Conservation (phyloP, 2,797 vertebrate species). For the Characodon lateralis region DNA sequence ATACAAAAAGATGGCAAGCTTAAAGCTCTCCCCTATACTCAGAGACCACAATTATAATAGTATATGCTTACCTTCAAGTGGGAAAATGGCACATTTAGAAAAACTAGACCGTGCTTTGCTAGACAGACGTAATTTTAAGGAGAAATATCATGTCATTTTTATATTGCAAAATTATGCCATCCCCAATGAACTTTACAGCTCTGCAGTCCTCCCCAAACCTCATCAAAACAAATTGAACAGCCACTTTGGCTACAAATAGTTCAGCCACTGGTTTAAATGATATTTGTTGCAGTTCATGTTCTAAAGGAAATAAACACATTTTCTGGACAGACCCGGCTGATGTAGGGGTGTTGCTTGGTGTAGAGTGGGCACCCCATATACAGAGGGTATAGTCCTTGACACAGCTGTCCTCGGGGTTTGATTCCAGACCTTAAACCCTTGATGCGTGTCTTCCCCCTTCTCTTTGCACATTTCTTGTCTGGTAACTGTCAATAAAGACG, state of each 20-base stretch:
- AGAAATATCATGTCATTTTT: neutral
- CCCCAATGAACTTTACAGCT: neutral
- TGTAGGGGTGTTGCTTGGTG: too few relatives aligned
- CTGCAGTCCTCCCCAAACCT: neutral
- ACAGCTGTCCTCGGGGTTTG: too few relatives aligned
- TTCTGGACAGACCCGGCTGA: neutral
- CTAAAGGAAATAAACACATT: slow-evolving; percentile 8
- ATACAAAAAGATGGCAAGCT: neutral
- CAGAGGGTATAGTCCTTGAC: too few relatives aligned
- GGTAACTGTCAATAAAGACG: too few relatives aligned
- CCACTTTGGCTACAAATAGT: neutral
- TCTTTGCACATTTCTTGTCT: too few relatives aligned
- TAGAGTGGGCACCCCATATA: too few relatives aligned
- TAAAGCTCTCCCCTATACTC: neutral
- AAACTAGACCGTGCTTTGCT: neutral
- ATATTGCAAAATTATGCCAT: neutral
- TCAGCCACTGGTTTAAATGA: slow-evolving; percentile 9
- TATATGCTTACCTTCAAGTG: neutral
- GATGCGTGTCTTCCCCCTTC: too few relatives aligned
- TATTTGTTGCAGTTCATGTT: slow-evolving; percentile 16
- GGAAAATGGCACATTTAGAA: neutral
- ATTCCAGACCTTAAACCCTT: too few relatives aligned
- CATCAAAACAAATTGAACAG: slow-evolving; percentile 14
- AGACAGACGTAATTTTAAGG: neutral
- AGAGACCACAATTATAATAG: neutral